Evolutionary conservation across 1,140 invertebrate species (phyloP).

Genomic region (Diabrotica virgifera): DNA sequence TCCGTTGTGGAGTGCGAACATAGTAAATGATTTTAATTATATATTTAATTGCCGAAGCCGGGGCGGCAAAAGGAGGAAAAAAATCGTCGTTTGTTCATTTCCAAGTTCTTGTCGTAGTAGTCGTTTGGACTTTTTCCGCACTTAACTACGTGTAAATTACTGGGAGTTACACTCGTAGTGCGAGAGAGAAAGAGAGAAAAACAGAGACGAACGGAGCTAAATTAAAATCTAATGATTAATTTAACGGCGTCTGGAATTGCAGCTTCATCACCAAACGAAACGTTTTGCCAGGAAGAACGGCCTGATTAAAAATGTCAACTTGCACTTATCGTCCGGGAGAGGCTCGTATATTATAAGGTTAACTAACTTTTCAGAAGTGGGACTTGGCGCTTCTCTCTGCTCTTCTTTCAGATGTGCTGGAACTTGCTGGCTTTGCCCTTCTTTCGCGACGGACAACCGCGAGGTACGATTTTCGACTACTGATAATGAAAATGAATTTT

Average conservation of each 20-base stretch:
- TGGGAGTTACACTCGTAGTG: slow-evolving; percentile 21
- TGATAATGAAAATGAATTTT: no score
- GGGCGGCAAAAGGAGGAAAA: slow-evolving; percentile 21
- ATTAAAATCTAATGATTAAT: slow-evolving; percentile 42
- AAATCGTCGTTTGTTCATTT: slow-evolving; percentile 36
- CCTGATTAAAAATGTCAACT: slow-evolving; percentile 22
- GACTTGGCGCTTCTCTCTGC: slow-evolving; percentile 5
- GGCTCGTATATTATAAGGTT: slow-evolving; percentile 22
- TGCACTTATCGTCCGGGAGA: slow-evolving; percentile 19
- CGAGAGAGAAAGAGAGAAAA: no score
- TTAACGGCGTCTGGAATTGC: slow-evolving; percentile 32
- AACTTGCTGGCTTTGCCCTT: no score
- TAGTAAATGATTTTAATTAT: slow-evolving; percentile 40
- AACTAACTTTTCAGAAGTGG: slow-evolving; percentile 20
- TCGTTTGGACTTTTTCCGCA: slow-evolving; percentile 27
- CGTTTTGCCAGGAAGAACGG: slow-evolving; percentile 19
- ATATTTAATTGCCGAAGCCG: slow-evolving; percentile 38
- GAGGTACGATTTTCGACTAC: no score
- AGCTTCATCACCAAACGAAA: slow-evolving; percentile 25
- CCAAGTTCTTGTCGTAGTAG: slow-evolving; percentile 14
- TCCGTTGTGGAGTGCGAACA: slow-evolving; percentile 5
- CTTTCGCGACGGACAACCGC: no score
- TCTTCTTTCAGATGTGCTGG: no score
- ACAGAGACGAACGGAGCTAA: slow-evolving; percentile 22
- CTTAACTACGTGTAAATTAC: slow-evolving; percentile 40